These are phyloP conservation scores for Pemphredon lugubris DNA, from an alignment of 2,888 invertebrate genomes.

Conservation along the genomic window DNA sequence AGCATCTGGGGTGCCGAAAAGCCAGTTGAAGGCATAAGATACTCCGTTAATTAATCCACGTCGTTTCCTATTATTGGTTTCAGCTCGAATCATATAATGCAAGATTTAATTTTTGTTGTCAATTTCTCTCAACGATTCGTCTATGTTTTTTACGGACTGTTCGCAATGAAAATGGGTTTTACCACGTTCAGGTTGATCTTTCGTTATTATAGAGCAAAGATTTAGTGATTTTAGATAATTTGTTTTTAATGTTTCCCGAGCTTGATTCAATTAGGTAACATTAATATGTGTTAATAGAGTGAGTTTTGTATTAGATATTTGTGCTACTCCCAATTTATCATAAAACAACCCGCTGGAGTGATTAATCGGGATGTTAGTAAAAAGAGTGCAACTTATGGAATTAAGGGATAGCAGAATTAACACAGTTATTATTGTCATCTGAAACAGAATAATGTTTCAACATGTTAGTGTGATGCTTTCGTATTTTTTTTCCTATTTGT, in stretches of 20 bases:
- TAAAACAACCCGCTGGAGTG: no score
- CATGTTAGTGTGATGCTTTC: no score
- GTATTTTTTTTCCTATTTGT: no score
- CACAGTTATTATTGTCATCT: no score
- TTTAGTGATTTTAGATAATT: background rate
- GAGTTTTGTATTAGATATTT: no score
- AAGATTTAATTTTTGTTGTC: background rate
- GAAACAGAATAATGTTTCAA: no score
- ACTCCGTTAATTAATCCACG: conserved; percentile 15
- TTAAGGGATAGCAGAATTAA: no score
- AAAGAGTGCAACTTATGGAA: no score
- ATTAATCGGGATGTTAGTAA: no score
- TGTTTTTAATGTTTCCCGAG: background rate
- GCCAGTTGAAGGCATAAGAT: conserved; percentile 7
- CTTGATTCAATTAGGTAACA: conserved; percentile 3
- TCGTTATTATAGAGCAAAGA: background rate
- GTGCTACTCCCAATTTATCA: no score
- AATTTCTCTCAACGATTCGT: background rate
- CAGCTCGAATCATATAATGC: background rate
- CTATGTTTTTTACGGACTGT: background rate
- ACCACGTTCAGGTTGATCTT: background rate
- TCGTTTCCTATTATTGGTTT: background rate
- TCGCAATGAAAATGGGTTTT: conserved; percentile 4
- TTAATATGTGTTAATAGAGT: conserved; percentile 22
- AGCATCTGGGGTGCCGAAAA: conserved; percentile 17